Percentiles rank a stretch among this genome's conserved stretches.
Evolutionary conservation across 2,888 invertebrate genomes (phyloP).

Genomic region (Cetonia aurata): DNA sequence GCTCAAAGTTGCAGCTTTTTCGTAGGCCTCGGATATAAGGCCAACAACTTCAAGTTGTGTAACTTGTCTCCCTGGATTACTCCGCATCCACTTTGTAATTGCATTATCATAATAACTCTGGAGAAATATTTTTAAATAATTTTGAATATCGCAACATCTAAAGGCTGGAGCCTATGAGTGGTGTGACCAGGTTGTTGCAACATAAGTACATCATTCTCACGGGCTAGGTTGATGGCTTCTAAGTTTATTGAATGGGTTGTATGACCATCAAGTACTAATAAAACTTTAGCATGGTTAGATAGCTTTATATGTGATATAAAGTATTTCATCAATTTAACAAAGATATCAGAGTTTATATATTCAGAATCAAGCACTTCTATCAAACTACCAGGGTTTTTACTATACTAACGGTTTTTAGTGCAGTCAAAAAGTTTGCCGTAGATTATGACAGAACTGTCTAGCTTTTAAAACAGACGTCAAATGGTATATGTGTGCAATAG

Average conservation of each 20-base stretch:
- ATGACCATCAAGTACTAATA: constrained; percentile 5
- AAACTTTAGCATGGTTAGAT: background rate
- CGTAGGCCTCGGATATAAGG: constrained; percentile 49
- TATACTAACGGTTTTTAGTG: too few relatives aligned
- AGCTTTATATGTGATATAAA: constrained; percentile 1
- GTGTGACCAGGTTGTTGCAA: constrained; percentile 15
- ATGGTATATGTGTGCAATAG: too few relatives aligned
- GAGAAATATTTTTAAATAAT: too few relatives aligned
- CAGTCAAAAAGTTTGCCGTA: too few relatives aligned
- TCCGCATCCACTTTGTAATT: background rate
- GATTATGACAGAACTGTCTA: too few relatives aligned
- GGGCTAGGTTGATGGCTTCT: constrained; percentile 5
- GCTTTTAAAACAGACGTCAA: too few relatives aligned
- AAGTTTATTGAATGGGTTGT: constrained; percentile 11
- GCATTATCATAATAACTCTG: constrained; percentile 14
- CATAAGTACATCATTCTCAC: constrained; percentile 16
- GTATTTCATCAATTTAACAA: too few relatives aligned
- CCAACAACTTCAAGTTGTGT: constrained; percentile 46
- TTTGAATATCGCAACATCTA: constrained; percentile 2
- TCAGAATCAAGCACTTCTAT: constrained; percentile 12
- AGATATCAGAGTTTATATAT: constrained; percentile 8
- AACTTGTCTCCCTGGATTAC: constrained; percentile 8
- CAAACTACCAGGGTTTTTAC: constrained; percentile 12
- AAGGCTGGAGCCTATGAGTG: constrained; percentile 17
- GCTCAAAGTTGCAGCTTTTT: constrained; percentile 46